Evolutionary conservation across 2,888 invertebrate species (phyloP).

Genomic region (Dynastes hyllus): DNA sequence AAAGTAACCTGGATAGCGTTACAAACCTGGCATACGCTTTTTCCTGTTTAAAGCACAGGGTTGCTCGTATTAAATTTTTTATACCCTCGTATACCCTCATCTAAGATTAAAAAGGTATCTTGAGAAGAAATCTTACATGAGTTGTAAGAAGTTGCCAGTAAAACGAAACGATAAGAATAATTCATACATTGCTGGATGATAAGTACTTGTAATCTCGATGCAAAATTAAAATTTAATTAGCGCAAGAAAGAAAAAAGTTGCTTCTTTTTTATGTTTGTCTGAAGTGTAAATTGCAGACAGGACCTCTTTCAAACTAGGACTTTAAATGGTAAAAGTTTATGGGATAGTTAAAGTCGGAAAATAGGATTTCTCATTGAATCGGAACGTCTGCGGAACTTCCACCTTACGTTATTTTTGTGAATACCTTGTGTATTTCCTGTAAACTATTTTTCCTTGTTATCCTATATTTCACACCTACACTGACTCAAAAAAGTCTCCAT

Average conservation of each 20-base stretch:
- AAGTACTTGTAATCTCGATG: slow-evolving; percentile 28
- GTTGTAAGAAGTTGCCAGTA: slow-evolving; percentile 35
- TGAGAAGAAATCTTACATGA: slow-evolving; percentile 7
- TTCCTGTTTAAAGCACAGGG: slow-evolving; percentile 19
- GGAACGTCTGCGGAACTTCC: no score
- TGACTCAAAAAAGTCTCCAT: no score
- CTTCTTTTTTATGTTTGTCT: not conserved
- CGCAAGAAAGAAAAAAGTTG: not conserved
- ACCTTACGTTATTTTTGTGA: no score
- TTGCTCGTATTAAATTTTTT: slow-evolving; percentile 40
- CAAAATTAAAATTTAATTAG: slow-evolving; percentile 41
- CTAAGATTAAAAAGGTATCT: slow-evolving; percentile 39
- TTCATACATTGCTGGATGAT: slow-evolving; percentile 31
- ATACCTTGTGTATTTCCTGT: no score
- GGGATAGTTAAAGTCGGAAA: no score
- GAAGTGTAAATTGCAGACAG: not conserved
- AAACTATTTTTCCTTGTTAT: no score
- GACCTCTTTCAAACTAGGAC: not conserved
- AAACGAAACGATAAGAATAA: slow-evolving; percentile 35
- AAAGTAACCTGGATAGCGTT: slow-evolving; percentile 5
- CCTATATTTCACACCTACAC: no score
- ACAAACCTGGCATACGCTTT: slow-evolving; percentile 32
- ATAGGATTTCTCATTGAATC: no score
- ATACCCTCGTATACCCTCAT: slow-evolving; percentile 37
- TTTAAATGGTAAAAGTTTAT: no score